Evolutionary conservation across 2,113 vertebrate genomes (phyloP), one percentile per base, ranked within the genome.

Genomic region (Ivindomyrus marchei): DNA sequence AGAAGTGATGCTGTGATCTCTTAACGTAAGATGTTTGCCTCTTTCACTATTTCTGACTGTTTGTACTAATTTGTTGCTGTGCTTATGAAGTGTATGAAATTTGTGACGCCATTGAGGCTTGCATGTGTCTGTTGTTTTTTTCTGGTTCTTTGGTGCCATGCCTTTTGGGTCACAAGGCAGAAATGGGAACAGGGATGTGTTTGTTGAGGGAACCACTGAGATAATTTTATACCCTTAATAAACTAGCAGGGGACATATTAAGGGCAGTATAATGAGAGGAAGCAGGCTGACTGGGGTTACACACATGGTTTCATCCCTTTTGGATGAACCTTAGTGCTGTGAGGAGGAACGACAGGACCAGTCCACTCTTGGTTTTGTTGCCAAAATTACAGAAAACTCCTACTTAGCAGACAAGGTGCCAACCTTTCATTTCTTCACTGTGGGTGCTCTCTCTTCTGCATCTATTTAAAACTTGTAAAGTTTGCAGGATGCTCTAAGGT

Each of bases 1-100:
- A 91, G 90, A 91, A 90, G 92, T 90, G 88, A 47, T 93, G 74
- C 91, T 94, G 91, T 90, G 89, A 88, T 92, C n/a, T 87, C 47
- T 6, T 17, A n/a, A 50, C 19, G 13, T 53, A 53, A 89, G 92
- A 89, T 90, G 52, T 91, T 90, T 91, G 90, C 90, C 88, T 52
- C 52, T 47, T 42, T 36, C 89, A 70, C 91, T 92, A 70, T 56
- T 91, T 89, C 85, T 92, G 85, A 92, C 15, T 56, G 24, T 58
- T 53, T 88, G 21, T 36, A 56, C 31, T 87, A 85, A 85, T 85
- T 85, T 85, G 83, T 85, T 45, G 83, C 83, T 47, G 45, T 21
- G 19, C 36, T 31, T 70, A 4, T 70, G n/a, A 31, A 70, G 62
- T 27, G 10, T 70, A 13, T 70, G 39, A 83, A 19, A 83, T 83